Conservation (phyloP, 2,113 vertebrate genomes). For the Geococcyx californianus region DNA sequence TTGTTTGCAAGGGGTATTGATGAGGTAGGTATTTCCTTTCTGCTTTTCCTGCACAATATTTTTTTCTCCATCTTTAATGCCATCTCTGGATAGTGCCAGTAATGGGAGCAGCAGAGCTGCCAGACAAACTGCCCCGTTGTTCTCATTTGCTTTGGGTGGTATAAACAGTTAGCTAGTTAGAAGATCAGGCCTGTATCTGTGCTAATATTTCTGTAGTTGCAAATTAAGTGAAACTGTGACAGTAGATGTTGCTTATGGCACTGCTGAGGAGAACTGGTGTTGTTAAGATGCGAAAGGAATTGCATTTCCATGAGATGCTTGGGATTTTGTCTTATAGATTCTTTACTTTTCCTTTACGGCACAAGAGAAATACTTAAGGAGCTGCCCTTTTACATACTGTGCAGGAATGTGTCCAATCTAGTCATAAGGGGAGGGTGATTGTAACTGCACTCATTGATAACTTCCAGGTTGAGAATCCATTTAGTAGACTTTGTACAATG, state of each 20-base stretch:
- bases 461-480: background rate
- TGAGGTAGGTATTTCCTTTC: background rate
- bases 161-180: background rate
- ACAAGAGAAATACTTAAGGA: background rate
- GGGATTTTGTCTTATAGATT: background rate
- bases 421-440: background rate
- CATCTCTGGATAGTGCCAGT: background rate
- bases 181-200: background rate
- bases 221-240: background rate
- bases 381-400: background rate
- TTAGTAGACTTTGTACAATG: background rate
- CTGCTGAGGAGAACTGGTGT: background rate
- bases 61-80: background rate
- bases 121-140: background rate
- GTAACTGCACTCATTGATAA: background rate
- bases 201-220: background rate
- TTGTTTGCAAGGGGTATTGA: background rate
- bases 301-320: background rate
- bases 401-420: background rate
- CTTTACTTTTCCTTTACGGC: fast-evolving
- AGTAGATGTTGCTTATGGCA: background rate
- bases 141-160: background rate
- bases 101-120: background rate
- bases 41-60: background rate
- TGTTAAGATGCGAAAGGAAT: background rate